These are phyloP conservation scores for Lepidurus couesii DNA, from an alignment of 1,140 invertebrate species.

Conservation along the genomic window DNA sequence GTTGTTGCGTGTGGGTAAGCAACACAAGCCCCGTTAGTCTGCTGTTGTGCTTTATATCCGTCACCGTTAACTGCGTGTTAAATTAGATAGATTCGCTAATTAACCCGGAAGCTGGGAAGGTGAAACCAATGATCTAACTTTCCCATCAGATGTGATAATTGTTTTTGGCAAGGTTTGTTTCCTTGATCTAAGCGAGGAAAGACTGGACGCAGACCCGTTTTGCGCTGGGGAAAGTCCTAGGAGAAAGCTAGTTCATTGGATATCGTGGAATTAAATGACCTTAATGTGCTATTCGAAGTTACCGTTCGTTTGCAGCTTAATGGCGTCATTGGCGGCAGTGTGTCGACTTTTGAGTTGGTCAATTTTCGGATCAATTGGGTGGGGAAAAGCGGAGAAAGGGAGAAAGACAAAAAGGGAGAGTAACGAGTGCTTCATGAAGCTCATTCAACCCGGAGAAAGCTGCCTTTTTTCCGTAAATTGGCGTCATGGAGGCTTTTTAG, in stretches of 20 bases:
- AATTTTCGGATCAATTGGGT: not conserved
- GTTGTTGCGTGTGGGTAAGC: not conserved
- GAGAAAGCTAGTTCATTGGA: not conserved
- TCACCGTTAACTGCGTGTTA: not conserved
- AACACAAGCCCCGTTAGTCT: not conserved
- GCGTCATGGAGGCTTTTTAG: too few relatives aligned
- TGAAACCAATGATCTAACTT: not conserved
- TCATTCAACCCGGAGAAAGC: conserved; percentile 18
- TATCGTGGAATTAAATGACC: not conserved
- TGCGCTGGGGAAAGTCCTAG: not conserved
- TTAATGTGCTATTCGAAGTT: not conserved
- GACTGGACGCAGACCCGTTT: not conserved
- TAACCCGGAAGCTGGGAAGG: not conserved
- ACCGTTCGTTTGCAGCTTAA: not conserved
- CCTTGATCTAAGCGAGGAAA: not conserved
- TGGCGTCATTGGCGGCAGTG: not conserved
- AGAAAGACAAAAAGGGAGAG: not conserved
- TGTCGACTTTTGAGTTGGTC: not conserved
- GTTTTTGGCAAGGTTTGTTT: not conserved
- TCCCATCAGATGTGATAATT: not conserved
- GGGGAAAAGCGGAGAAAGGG: not conserved
- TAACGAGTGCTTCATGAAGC: not conserved
- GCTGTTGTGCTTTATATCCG: not conserved
- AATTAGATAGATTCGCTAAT: not conserved
- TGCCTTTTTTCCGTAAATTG: not conserved